Evolutionary conservation across 2,113 vertebrate genomes (phyloP).

Genomic region (Paratilapia polleni): DNA sequence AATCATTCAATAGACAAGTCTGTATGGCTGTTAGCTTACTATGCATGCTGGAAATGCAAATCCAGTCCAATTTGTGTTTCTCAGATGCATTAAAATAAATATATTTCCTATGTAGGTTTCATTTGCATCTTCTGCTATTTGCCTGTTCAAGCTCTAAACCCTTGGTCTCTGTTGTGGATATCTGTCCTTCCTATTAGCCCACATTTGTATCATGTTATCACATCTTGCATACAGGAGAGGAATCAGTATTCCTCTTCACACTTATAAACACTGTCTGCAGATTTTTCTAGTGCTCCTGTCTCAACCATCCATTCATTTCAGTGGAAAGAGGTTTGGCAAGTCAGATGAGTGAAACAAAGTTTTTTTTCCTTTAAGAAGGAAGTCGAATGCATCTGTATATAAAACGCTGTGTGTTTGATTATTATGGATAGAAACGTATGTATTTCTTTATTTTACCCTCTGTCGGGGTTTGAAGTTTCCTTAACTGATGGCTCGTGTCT

Average conservation of each 20-base stretch:
- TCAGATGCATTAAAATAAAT: conserved; percentile 44
- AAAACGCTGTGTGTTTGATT: conserved; percentile 80
- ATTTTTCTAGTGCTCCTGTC: neutral
- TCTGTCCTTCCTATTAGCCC: conserved; percentile 2
- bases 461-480: conserved; percentile 65
- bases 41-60: conserved; percentile 34
- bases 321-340: conserved; percentile 44
- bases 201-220: neutral
- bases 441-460: conserved; percentile 67
- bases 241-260: neutral
- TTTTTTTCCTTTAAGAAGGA: conserved; percentile 80
- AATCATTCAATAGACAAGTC: neutral
- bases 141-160: conserved; percentile 34
- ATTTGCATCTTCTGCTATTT: conserved; percentile 63
- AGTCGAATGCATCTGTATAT: conserved; percentile 71
- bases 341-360: conserved; percentile 62
- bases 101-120: conserved; percentile 56
- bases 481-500: conserved; percentile 47
- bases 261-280: neutral
- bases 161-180: neutral
- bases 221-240: neutral
- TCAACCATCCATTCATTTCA: conserved; percentile 33
- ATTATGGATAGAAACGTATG: conserved; percentile 66
- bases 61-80: neutral
- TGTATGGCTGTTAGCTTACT: conserved; percentile 2